Evolutionary conservation across 2,888 invertebrate species (phyloP).

Genomic region (Volucella inanis): DNA sequence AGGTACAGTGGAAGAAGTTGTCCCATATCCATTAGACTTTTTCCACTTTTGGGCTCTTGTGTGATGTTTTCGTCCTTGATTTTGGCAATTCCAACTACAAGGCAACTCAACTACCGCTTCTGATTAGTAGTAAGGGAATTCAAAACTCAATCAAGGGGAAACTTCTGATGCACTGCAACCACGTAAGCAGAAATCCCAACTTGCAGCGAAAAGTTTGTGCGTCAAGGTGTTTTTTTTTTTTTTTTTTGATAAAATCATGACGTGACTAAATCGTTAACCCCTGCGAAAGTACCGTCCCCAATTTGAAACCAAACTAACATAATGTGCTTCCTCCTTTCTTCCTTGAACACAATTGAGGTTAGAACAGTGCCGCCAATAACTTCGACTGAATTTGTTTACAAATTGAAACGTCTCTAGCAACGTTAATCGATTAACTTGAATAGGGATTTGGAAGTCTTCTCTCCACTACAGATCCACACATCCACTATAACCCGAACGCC

Average conservation of each 20-base stretch:
- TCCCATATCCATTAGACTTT: constrained; percentile 12
- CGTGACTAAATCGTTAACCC: constrained; percentile 53
- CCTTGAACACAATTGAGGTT: constrained; percentile 59
- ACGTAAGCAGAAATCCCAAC: constrained; percentile 10
- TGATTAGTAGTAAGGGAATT: not conserved
- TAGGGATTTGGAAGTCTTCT: constrained; percentile 25
- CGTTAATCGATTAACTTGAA: constrained; percentile 60
- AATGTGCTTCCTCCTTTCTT: constrained; percentile 52
- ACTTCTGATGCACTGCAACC: constrained; percentile 43
- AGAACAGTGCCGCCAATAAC: constrained; percentile 58
- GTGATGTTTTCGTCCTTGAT: not conserved
- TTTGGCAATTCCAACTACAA: not conserved
- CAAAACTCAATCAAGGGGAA: constrained; percentile 9
- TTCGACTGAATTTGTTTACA: constrained; percentile 63
- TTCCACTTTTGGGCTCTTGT: constrained; percentile 17
- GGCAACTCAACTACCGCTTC: constrained; percentile 1
- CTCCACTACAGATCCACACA: no score
- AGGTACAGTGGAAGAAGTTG: constrained; percentile 8
- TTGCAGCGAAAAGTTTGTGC: constrained; percentile 39
- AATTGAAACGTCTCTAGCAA: constrained; percentile 71
- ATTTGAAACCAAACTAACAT: constrained; percentile 37
- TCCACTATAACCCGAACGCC: not conserved
- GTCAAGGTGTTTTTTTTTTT: constrained; percentile 29
- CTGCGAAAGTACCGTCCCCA: constrained; percentile 26
- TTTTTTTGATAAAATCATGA: constrained; percentile 42